Percentiles rank a stretch among this genome's conserved stretches.
Evolutionary conservation across 2,797 vertebrate species (phyloP).

Genomic region (Schizopygopsis malacanthus): DNA sequence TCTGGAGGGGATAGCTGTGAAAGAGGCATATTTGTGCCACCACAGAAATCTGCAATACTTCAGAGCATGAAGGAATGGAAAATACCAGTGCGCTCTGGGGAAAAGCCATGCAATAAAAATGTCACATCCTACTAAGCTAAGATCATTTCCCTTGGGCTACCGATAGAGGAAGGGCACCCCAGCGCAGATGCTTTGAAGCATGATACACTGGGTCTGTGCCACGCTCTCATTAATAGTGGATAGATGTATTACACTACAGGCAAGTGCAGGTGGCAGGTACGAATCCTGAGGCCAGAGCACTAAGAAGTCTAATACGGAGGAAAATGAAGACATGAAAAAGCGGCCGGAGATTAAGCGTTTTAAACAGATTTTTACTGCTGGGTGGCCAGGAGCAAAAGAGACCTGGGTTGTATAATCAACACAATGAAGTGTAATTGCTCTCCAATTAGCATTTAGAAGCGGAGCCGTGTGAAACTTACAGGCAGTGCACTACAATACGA

Average conservation of each 20-base stretch:
- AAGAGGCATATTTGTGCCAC: constrained; percentile 32
- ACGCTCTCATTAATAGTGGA: constrained; percentile 66
- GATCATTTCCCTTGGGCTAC: constrained; percentile 62
- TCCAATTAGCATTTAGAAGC: background rate
- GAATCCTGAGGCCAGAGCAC: constrained; percentile 61
- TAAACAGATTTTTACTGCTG: constrained; percentile 7
- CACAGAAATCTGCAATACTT: constrained; percentile 54
- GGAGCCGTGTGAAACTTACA: constrained; percentile 81
- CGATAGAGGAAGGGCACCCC: constrained; percentile 69
- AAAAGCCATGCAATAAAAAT: constrained; percentile 64
- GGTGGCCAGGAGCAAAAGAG: constrained; percentile 14
- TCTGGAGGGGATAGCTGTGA: constrained; percentile 34
- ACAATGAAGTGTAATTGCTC: background rate
- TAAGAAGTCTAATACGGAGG: constrained; percentile 44
- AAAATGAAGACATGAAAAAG: constrained; percentile 40
- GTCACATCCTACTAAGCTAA: constrained; percentile 67
- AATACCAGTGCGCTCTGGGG: constrained; percentile 51
- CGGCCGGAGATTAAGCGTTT: constrained; percentile 13
- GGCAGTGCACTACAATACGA: constrained; percentile 90
- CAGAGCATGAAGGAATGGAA: constrained; percentile 58
- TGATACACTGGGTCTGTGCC: constrained; percentile 62
- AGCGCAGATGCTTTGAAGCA: constrained; percentile 60
- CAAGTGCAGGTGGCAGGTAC: constrained; percentile 60
- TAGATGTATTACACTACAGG: constrained; percentile 22
- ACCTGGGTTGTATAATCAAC: constrained; percentile 41